A percentile compares a stretch with the other conserved stretches of the same genome.
Conservation (phyloP, 1,140 invertebrate species). For the Sesamia nonagrioides region DNA sequence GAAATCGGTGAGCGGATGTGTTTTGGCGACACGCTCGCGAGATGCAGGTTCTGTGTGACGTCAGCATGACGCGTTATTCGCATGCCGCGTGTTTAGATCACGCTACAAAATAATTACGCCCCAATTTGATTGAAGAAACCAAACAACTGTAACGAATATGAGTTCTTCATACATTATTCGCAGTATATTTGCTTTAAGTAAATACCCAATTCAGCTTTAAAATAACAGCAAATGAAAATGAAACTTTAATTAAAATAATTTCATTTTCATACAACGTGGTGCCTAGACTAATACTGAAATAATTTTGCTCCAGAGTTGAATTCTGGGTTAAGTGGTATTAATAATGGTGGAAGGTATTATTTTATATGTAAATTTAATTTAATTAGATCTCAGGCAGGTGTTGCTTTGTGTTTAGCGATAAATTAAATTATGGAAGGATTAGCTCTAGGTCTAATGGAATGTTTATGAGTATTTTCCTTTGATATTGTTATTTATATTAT, state of each 20-base stretch:
- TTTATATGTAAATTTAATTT: conserved; percentile 26
- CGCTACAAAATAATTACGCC: neutral
- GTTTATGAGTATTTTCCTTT: neutral
- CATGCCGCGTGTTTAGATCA: no score
- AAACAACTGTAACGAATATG: conserved; percentile 2
- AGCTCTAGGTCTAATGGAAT: neutral
- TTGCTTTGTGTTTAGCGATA: neutral
- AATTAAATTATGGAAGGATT: conserved; percentile 7
- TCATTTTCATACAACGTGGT: conserved; percentile 17
- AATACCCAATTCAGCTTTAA: conserved; percentile 25
- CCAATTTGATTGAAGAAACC: conserved; percentile 9
- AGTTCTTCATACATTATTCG: conserved; percentile 26
- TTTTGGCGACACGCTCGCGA: no score
- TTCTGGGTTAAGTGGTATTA: conserved; percentile 15
- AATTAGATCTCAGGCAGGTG: conserved; percentile 8
- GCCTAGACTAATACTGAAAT: conserved; percentile 10
- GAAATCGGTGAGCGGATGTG: no score
- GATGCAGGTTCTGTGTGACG: no score
- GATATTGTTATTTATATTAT: neutral
- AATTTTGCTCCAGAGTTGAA: conserved; percentile 12
- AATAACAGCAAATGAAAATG: conserved; percentile 37
- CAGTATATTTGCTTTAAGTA: conserved; percentile 23
- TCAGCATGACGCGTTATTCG: no score
- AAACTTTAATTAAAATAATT: conserved; percentile 36
- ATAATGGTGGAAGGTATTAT: conserved; percentile 20